These are phyloP conservation scores for Parapristionchus giblindavisi DNA, from an alignment of 2,888 invertebrate genomes.

Conservation along the genomic window DNA sequence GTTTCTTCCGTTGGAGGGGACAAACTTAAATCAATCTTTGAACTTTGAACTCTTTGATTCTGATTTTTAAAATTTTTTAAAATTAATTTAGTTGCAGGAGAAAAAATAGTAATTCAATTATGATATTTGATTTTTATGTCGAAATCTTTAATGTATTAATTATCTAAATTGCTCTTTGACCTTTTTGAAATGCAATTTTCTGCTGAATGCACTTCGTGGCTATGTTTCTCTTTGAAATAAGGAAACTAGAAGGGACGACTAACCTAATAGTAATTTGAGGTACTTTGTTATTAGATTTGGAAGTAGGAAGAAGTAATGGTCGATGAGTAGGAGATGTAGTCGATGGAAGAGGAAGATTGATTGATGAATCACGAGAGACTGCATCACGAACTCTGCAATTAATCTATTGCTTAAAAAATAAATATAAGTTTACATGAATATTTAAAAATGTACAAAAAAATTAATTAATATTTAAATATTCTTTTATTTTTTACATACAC, in stretches of 20 bases:
- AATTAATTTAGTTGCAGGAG: not conserved
- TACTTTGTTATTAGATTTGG: slow-evolving; percentile 7
- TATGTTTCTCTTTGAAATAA: too few relatives aligned
- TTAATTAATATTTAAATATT: not conserved
- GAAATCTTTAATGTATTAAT: not conserved
- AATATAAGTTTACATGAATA: not conserved
- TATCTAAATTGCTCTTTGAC: not conserved
- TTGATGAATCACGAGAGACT: slow-evolving; percentile 9
- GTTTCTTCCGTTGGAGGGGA: slow-evolving; percentile 35
- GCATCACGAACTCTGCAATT: slow-evolving; percentile 21
- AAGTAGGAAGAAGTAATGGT: slow-evolving; percentile 24
- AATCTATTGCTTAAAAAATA: not conserved
- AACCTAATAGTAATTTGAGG: slow-evolving; percentile 34
- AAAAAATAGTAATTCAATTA: not conserved
- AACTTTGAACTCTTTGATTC: not conserved
- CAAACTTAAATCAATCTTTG: slow-evolving; percentile 15
- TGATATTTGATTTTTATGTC: not conserved
- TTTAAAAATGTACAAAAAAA: not conserved
- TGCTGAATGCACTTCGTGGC: too few relatives aligned
- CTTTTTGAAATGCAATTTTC: too few relatives aligned
- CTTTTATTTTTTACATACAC: not conserved
- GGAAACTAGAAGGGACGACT: not conserved
- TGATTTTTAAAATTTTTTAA: not conserved
- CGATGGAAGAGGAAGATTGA: not conserved
- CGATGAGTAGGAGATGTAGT: slow-evolving; percentile 29